A percentile compares a stretch with the other conserved stretches of the same genome.
Evolutionary conservation across 2,113 vertebrate genomes (phyloP).

Genomic region (Xyrauchen texanus): DNA sequence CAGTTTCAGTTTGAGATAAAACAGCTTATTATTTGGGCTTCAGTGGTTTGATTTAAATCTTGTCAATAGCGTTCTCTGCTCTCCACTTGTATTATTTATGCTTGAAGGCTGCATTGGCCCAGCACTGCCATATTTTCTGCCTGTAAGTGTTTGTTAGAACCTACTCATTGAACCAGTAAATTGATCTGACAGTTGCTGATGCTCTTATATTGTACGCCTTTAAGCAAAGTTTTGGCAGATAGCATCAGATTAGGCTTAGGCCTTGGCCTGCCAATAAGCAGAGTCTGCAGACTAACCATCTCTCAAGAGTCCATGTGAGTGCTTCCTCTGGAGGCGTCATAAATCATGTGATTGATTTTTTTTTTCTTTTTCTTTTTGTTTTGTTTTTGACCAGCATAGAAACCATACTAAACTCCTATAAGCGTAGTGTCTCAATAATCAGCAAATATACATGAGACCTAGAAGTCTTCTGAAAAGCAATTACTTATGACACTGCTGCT

Average conservation of each 20-base stretch:
- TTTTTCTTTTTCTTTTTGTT: too few species aligned
- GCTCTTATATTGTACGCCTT: conserved; percentile 34
- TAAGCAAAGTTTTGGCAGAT: conserved; percentile 46
- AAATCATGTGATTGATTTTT: conserved; percentile 45
- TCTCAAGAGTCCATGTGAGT: conserved; percentile 29
- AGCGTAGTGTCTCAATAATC: too few species aligned
- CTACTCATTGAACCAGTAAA: conserved; percentile 53
- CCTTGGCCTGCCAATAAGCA: conserved; percentile 28
- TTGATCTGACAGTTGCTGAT: conserved; percentile 49
- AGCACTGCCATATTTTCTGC: conserved; percentile 38
- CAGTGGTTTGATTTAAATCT: conserved; percentile 40
- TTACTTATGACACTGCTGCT: too few species aligned
- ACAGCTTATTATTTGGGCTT: conserved; percentile 34
- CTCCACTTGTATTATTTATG: conserved; percentile 34
- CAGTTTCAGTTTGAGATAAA: conserved; percentile 33
- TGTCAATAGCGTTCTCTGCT: conserved; percentile 24
- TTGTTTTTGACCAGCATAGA: too few species aligned
- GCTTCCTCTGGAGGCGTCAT: conserved; percentile 23
- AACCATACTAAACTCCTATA: too few species aligned
- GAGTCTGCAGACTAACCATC: conserved; percentile 32
- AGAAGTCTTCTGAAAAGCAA: too few species aligned
- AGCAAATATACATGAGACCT: too few species aligned
- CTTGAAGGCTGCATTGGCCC: conserved; percentile 22
- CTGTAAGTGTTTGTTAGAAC: conserved; percentile 45
- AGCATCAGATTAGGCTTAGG: conserved; percentile 25